These are phyloP conservation scores for Heliconius hermathena DNA, from an alignment of 1,140 invertebrate genomes.

Conservation along the genomic window DNA sequence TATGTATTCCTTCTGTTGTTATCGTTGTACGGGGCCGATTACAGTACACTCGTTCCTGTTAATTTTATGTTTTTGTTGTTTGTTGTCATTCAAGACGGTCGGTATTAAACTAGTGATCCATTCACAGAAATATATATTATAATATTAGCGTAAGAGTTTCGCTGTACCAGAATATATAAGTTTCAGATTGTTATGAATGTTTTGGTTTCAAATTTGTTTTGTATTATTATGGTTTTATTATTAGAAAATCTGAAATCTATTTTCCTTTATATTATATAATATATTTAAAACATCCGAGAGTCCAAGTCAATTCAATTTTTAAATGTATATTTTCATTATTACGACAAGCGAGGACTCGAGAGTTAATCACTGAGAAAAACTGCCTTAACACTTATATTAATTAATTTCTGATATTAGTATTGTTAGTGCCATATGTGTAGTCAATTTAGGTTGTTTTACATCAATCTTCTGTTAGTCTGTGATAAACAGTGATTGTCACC, in stretches of 20 bases:
- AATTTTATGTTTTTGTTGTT: not conserved
- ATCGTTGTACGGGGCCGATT: conserved; percentile 18
- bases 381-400: conserved; percentile 48
- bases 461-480: conserved; percentile 75
- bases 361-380: conserved; percentile 37
- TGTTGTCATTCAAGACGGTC: not conserved
- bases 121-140: not conserved
- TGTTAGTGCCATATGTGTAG: conserved; percentile 78
- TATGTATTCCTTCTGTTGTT: conserved; percentile 32
- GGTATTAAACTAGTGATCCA: not conserved
- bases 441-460: conserved; percentile 69
- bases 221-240: conserved; percentile 36
- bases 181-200: not conserved
- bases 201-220: not conserved
- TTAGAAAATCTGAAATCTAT: conserved; percentile 27
- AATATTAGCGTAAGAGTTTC: not conserved
- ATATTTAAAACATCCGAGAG: conserved; percentile 45
- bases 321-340: conserved; percentile 26
- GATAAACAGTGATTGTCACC: conserved; percentile 70
- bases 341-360: conserved; percentile 38
- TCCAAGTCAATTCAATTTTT: conserved; percentile 28
- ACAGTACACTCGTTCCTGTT: not conserved
- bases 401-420: conserved; percentile 61
- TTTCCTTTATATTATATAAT: conserved; percentile 30
- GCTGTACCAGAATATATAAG: not conserved